Evolutionary conservation across 2,888 invertebrate genomes (phyloP).

Genomic region (Gymnocheta viridis): DNA sequence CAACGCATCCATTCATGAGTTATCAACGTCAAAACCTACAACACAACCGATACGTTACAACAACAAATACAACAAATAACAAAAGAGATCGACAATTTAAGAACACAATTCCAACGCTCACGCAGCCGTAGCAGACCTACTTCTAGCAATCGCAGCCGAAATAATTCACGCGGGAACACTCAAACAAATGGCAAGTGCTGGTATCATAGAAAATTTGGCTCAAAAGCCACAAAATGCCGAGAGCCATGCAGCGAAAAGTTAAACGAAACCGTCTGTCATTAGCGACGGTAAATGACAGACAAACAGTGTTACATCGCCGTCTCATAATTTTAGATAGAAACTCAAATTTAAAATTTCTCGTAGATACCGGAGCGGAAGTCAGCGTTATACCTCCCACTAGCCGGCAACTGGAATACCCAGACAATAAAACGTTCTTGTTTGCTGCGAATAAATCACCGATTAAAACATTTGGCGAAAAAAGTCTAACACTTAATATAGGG

Average conservation of each 20-base stretch:
- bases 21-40: background rate
- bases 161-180: background rate
- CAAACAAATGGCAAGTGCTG: background rate
- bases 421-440: background rate
- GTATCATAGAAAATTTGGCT: background rate
- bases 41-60: background rate
- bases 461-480: too few species aligned
- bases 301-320: background rate
- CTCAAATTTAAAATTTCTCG: background rate
- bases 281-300: conserved; percentile 21
- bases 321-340: background rate
- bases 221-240: background rate
- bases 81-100: conserved; percentile 55
- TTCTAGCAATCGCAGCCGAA: background rate
- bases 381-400: background rate
- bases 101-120: background rate
- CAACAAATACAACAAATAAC: conserved; percentile 41
- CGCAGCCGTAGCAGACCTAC: background rate
- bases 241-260: background rate
- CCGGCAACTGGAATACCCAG: background rate
- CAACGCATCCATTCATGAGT: background rate
- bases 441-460: too few species aligned
- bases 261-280: background rate
- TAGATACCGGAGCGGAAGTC: conserved; percentile 61
- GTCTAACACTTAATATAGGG: background rate